Conservation (phyloP, 1,140 invertebrate species). For the Solenopsis fugax region DNA sequence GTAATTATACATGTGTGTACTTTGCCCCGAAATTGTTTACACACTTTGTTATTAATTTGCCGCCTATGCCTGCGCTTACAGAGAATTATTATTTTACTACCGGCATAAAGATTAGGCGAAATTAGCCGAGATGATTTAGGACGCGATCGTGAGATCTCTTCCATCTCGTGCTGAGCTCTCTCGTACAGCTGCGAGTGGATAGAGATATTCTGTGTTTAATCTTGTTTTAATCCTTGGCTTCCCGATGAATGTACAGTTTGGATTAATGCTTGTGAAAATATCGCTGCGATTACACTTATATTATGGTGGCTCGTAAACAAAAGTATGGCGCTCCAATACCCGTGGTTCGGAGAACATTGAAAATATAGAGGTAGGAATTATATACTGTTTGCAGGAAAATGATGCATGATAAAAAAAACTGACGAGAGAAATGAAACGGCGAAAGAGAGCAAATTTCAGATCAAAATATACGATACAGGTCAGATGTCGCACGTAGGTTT, state of each 20-base stretch:
- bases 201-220: slow-evolving; percentile 66
- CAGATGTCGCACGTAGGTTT: background rate
- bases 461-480: slow-evolving; percentile 1
- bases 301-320: slow-evolving; percentile 50
- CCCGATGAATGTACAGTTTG: slow-evolving; percentile 61
- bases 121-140: slow-evolving; percentile 79
- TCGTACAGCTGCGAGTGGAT: slow-evolving; percentile 48
- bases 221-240: slow-evolving; percentile 68
- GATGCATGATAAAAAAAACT: background rate
- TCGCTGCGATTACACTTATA: slow-evolving; percentile 57
- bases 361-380: background rate
- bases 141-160: slow-evolving; percentile 67
- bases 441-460: background rate
- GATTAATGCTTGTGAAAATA: slow-evolving; percentile 63
- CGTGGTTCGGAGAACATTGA: background rate
- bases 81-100: slow-evolving; percentile 80
- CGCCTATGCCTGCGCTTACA: slow-evolving; percentile 35
- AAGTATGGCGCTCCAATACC: slow-evolving; percentile 31
- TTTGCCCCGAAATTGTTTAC: background rate
- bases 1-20: background rate
- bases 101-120: slow-evolving; percentile 79
- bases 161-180: slow-evolving; percentile 54
- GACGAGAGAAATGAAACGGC: background rate
- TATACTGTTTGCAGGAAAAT: background rate
- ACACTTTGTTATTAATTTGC: slow-evolving; percentile 69